Conservation (phyloP, 30 jellyfish, hydroid and myxozoan species). For the Catostylus mosaicus region DNA sequence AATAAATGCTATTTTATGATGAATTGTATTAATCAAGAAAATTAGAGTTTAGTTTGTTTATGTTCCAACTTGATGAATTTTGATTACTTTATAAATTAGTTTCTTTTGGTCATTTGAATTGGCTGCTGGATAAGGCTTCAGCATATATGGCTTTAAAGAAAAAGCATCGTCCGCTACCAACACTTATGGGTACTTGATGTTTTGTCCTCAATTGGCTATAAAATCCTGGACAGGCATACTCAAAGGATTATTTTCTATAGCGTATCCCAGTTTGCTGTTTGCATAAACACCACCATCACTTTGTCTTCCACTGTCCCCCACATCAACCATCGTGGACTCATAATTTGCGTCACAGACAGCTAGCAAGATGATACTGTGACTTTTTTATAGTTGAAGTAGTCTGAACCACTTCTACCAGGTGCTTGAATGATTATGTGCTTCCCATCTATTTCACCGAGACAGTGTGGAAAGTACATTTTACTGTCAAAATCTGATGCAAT, state of each 20-base stretch:
- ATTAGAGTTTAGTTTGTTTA: too few species aligned
- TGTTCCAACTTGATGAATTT: too few species aligned
- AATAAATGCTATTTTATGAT: too few species aligned
- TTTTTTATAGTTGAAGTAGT: neutral
- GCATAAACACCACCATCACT: neutral
- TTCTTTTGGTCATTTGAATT: neutral
- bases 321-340: neutral
- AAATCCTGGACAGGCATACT: conserved; percentile 21
- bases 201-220: neutral
- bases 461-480: neutral
- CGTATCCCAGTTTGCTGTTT: neutral
- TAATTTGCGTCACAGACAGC: too few species aligned
- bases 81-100: neutral
- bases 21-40: too few species aligned
- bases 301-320: too few species aligned
- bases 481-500: neutral
- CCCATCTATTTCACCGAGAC: neutral
- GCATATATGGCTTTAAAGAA: conserved; percentile 7
- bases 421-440: neutral
- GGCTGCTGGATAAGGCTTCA: conserved; percentile 22
- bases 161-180: conserved; percentile 2
- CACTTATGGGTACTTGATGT: neutral
- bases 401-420: neutral
- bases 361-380: neutral
- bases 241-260: conserved; percentile 17